phyloP scores from a whole-genome alignment of 2,888 invertebrate genomes.

The Cheilosia vulpina region DNA sequence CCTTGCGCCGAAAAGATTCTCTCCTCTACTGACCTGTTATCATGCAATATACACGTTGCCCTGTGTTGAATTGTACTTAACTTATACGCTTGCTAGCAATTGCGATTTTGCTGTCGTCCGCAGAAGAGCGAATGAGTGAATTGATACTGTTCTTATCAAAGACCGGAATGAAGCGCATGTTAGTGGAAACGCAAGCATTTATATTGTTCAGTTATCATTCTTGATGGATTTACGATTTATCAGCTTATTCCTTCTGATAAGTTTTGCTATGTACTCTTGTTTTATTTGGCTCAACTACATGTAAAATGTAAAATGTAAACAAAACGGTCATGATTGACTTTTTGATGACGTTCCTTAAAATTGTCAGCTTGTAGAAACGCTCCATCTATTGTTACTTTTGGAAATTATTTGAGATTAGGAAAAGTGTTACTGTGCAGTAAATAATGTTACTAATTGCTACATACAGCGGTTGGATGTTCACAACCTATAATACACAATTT shows the following conservation, averaged over 20 bases:
- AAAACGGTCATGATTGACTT: slow-evolving; percentile 62
- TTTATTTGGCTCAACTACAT: slow-evolving; percentile 33
- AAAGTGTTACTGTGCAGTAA: slow-evolving; percentile 12
- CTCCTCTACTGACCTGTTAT: slow-evolving; percentile 71
- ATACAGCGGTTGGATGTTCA: no score
- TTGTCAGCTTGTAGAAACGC: slow-evolving; percentile 30
- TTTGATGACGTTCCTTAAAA: slow-evolving; percentile 68
- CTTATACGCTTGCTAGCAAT: slow-evolving; percentile 36
- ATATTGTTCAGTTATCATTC: slow-evolving; percentile 57
- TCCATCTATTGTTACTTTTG: slow-evolving; percentile 35
- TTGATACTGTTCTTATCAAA: slow-evolving; percentile 47
- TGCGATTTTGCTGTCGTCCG: slow-evolving; percentile 42
- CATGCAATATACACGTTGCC: slow-evolving; percentile 61
- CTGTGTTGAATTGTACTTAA: slow-evolving; percentile 15
- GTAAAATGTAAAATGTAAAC: slow-evolving; percentile 67
- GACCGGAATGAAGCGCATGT: slow-evolving; percentile 58
- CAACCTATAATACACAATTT: not conserved
- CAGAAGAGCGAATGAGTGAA: slow-evolving; percentile 16
- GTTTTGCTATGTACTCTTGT: slow-evolving; percentile 58
- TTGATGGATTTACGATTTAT: slow-evolving; percentile 45
- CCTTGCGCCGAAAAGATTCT: slow-evolving; percentile 52
- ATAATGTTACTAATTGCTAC: not conserved
- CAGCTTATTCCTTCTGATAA: slow-evolving; percentile 45
- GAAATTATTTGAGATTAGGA: not conserved
- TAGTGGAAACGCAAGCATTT: slow-evolving; percentile 47